Conservation (phyloP, 1,140 invertebrate genomes). For the Halotydeus destructor region DNA sequence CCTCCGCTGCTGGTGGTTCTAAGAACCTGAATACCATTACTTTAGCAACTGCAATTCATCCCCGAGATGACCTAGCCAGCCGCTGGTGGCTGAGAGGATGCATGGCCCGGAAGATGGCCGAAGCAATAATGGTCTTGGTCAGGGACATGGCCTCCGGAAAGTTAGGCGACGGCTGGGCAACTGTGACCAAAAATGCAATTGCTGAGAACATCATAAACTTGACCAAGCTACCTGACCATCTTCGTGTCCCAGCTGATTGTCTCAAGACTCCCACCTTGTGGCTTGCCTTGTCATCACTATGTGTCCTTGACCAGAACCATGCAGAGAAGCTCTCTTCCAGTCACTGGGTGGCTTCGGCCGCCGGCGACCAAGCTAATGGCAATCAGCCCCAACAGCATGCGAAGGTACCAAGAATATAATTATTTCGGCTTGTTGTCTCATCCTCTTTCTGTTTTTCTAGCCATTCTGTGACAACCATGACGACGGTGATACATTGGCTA, state of each 20-base stretch:
- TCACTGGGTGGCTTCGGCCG: conserved; percentile 35
- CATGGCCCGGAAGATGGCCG: conserved; percentile 57
- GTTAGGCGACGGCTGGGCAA: conserved; percentile 61
- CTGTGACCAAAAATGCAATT: conserved; percentile 67
- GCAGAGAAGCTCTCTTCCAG: conserved; percentile 56
- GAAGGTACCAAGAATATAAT: conserved; percentile 13
- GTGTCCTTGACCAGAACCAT: conserved; percentile 73
- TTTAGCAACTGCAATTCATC: conserved; percentile 20
- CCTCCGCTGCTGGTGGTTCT: conserved; percentile 26
- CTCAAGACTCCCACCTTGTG: conserved; percentile 66
- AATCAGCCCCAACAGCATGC: conserved; percentile 5
- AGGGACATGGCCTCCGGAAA: conserved; percentile 76
- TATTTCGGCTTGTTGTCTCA: conserved; percentile 6
- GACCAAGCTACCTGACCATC: conserved; percentile 51
- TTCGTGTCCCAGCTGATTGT: conserved; percentile 48
- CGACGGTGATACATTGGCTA: conserved; percentile 76
- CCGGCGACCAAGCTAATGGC: conserved; percentile 7
- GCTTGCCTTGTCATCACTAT: conserved; percentile 75
- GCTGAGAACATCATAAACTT: conserved; percentile 70
- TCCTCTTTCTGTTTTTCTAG: conserved; percentile 24
- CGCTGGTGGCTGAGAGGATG: conserved; percentile 68
- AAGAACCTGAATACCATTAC: conserved; percentile 35
- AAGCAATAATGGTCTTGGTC: conserved; percentile 64
- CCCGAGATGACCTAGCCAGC: conserved; percentile 9
- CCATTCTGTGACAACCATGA: conserved; percentile 88